Evolutionary conservation across 2,888 invertebrate species (phyloP), one percentile per base, ranked within the genome.

Genomic region (Gari tellinella): DNA sequence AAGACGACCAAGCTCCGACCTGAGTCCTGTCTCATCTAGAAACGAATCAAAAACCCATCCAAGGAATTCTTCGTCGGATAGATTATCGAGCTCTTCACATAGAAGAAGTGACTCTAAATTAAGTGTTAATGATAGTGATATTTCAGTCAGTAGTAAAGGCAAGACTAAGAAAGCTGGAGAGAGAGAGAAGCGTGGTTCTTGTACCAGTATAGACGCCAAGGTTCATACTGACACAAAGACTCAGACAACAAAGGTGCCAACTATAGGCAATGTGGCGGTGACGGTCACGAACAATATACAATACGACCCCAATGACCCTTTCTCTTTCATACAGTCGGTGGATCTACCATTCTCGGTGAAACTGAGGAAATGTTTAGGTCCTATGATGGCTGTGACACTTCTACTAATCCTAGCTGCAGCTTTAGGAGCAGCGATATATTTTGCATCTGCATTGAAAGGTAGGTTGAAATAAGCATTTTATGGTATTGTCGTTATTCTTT

Each of bases 371-470:
- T 81, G 82, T 51, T 45, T 84, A 45, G 80, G 83, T 21, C 85
- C 87, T 3, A 72, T 83, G 5, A 69, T 85, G 25, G 82, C 84
- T 46, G 78, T 82, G n/a, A 21, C 84, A n/a, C 57, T 87, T 1
- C 68, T 86, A 25, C 26, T 87, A 0, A 82, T 83, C 10, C 61
- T 87, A 41, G 84, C 86, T 12, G 86, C 74, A 7, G 84, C 86
- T 57, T 67, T 87, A 26, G 84, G 84, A 10, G 85, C 84, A 8
- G 88, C 87, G 14, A 82, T 88, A 40, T 88, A 86, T 63, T 88
- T 88, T 61, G 87, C 87, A 12, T 79, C 84, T 1, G 86, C 83
- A 48, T 67, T 86, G n/a, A 85, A 84, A 82, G 84, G 88, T 88
- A 72, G 74, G 85, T 63, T 23, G 15, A 40, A 23, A n/a, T 15